Evolutionary conservation across 1,140 invertebrate species (phyloP), one percentile per base, ranked within the genome.

Genomic region (Apis laboriosa): DNA sequence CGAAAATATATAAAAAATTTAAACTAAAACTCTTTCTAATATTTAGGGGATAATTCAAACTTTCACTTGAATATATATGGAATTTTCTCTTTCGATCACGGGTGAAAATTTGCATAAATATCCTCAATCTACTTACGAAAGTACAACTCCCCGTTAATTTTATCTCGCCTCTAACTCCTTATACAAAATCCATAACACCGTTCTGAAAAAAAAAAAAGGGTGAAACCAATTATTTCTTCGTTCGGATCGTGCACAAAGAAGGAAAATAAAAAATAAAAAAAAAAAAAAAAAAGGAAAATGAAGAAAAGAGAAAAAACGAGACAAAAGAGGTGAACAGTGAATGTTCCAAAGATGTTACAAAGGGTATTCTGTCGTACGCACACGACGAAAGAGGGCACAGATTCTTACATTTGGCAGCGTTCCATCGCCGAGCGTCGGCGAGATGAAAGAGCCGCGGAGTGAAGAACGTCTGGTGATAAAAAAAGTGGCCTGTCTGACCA

Each of bases 361-460:
- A 84, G 77, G 53, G 70, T 61, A 34, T 17, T 49, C 67, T 24
- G 21, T 61, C 21, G 63, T n/a, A 55, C 60, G 53, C 12, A 12
- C 19, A 68, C 21, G 49, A 9, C 9, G 15, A 78, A 85, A 68
- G n/a, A 66, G 73, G 55, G 28, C 19, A 4, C 2, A 19, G 58
- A 84, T 67, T 77, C 77, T 71, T 71, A 82, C 58, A 85, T 86
- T 84, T 79, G 85, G 80, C 49, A 76, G 53, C 43, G 61, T 80
- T 74, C 63, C 66, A 71, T 74, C 70, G 43, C 81, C 49, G 58
- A 61, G 70, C 51, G 76, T 79, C 61, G 71, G 55, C 72, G 58
- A 73, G 81, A 86, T 87, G 80, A 87, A 86, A 87, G 71, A 49
- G 13, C 55, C 11, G 34, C 34, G 53, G 5, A 83, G 80, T 43